These are phyloP conservation scores for Oxyura jamaicensis DNA, from an alignment of 2,113 vertebrate species.

Conservation along the genomic window DNA sequence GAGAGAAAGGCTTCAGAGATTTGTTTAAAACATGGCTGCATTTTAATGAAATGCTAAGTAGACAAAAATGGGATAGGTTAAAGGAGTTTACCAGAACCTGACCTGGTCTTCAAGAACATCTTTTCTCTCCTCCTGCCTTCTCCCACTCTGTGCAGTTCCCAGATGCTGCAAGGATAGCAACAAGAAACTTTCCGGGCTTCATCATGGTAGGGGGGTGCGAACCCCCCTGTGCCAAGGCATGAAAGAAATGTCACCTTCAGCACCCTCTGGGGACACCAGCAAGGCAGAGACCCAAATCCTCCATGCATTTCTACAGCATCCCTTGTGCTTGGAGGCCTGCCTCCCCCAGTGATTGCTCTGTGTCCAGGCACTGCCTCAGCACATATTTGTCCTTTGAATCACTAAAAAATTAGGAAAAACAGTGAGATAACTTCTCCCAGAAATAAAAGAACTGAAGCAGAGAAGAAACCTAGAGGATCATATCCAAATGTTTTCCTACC, in stretches of 20 bases:
- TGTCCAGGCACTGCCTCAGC: background rate
- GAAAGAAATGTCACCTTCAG: background rate
- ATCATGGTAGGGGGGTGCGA: accelerated
- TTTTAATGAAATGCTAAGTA: constrained; percentile 58
- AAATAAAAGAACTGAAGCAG: background rate
- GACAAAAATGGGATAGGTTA: constrained; percentile 23
- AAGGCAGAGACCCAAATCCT: background rate
- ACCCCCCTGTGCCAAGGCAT: accelerated
- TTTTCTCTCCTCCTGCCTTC: background rate
- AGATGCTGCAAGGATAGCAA: background rate
- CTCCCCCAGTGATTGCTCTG: accelerated
- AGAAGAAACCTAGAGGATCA: background rate
- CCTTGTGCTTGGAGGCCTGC: accelerated
- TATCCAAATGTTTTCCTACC: background rate
- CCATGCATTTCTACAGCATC: accelerated
- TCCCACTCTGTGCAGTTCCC: background rate
- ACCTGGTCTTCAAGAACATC: background rate
- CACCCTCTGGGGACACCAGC: accelerated
- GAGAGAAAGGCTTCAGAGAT: constrained; percentile 13
- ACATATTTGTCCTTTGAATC: background rate
- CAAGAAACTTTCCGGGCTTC: background rate
- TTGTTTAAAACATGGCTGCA: constrained; percentile 14
- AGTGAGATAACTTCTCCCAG: background rate
- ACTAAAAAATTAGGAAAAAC: background rate
- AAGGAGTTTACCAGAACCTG: constrained; percentile 9